A percentile compares a stretch with the other conserved stretches of the same genome.
Evolutionary conservation across 2,113 vertebrate species (phyloP).

Genomic region (Prochilodus magdalenae): DNA sequence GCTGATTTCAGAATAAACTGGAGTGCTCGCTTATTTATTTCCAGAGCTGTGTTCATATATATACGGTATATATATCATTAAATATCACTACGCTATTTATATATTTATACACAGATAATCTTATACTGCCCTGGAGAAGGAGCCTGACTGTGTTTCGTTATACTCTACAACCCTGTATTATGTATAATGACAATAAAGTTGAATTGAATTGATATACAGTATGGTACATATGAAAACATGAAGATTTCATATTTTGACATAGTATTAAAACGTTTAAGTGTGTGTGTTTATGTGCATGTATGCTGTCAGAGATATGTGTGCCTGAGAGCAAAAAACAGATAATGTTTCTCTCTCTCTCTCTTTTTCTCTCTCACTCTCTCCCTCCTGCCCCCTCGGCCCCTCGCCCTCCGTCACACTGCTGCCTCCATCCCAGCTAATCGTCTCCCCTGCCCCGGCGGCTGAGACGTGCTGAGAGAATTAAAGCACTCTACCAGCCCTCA

Average conservation of each 20-base stretch:
- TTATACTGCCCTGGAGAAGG: too few species aligned
- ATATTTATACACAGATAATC: too few species aligned
- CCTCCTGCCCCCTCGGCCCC: not conserved
- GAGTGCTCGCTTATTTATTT: too few species aligned
- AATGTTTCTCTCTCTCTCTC: conserved; percentile 10
- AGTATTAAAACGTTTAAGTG: not conserved
- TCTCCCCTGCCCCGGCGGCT: conserved; percentile 38
- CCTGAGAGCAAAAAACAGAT: conserved; percentile 31
- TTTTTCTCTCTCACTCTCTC: conserved; percentile 5
- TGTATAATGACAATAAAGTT: too few species aligned
- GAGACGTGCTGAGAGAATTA: conserved; percentile 49
- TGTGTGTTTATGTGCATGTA: not conserved
- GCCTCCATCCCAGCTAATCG: conserved; percentile 51
- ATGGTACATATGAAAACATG: not conserved
- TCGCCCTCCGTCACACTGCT: conserved; percentile 40
- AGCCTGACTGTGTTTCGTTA: too few species aligned
- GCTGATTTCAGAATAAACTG: too few species aligned
- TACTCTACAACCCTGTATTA: too few species aligned
- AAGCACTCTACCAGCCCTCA: conserved; percentile 23
- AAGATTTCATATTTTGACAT: too few species aligned
- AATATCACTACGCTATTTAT: too few species aligned
- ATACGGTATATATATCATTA: too few species aligned
- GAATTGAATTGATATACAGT: too few species aligned
- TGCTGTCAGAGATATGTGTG: conserved; percentile 1
- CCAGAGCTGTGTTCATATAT: too few species aligned